phyloP scores from a whole-genome alignment of 2,797 vertebrate species.

The Mus minutoides region DNA sequence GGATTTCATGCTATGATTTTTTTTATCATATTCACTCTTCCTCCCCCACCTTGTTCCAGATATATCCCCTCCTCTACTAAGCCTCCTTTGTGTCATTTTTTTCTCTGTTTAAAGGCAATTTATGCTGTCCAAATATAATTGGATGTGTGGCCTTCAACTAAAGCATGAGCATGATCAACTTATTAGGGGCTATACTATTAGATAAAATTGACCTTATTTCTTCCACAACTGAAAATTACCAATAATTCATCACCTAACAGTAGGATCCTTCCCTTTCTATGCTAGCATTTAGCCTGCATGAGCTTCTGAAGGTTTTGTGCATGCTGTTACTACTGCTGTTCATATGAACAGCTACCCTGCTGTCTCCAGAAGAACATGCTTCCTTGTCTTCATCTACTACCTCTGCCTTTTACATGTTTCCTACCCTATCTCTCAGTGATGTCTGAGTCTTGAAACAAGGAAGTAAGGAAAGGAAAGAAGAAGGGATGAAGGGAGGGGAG shows the following conservation, averaged over 20 bases:
- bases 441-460: background rate
- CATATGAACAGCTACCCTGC: background rate
- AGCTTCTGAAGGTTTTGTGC: background rate
- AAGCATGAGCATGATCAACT: background rate
- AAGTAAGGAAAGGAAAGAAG: no score
- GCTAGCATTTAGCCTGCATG: background rate
- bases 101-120: background rate
- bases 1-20: background rate
- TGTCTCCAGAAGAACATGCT: background rate
- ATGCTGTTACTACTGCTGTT: background rate
- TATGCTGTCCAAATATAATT: background rate
- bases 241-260: background rate
- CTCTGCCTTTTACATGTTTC: no score
- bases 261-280: background rate
- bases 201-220: background rate
- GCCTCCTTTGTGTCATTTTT: background rate
- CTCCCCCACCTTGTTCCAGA: background rate
- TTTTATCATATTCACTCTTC: background rate
- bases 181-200: background rate
- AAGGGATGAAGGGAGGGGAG: rapidly evolving
- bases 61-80: no score
- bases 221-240: background rate
- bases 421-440: background rate
- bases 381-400: background rate
- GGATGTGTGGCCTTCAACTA: background rate